Conservation (phyloP, 2,888 invertebrate genomes). For the Pyrocoelia pectoralis region DNA sequence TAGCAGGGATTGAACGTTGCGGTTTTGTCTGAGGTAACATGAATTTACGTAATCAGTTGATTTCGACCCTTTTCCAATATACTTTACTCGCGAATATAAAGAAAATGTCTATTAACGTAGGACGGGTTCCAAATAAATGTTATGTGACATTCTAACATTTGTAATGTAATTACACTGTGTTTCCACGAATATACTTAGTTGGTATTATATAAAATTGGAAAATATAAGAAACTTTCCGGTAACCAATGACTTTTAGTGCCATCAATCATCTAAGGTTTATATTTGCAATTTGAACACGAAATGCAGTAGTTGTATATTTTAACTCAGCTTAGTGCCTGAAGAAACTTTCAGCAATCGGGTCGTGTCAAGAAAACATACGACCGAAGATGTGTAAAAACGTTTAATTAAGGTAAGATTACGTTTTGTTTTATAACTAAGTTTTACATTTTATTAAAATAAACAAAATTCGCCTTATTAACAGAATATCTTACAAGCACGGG, state of each 20-base stretch:
- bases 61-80: conserved; percentile 45
- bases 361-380: not conserved
- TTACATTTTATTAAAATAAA: not conserved
- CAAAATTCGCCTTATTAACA: too few species aligned
- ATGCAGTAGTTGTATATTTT: conserved; percentile 6
- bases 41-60: conserved; percentile 49
- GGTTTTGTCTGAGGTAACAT: conserved; percentile 40
- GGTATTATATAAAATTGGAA: not conserved
- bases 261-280: conserved; percentile 2
- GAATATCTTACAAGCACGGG: too few species aligned
- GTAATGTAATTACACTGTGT: too few species aligned
- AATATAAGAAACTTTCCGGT: not conserved
- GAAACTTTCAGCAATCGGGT: not conserved
- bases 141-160: not conserved
- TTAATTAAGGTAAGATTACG: not conserved
- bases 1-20: conserved; percentile 34
- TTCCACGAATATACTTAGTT: too few species aligned
- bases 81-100: conserved; percentile 33
- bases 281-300: conserved; percentile 8
- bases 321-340: not conserved
- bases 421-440: too few species aligned
- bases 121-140: not conserved
- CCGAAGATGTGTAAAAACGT: not conserved
- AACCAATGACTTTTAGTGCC: not conserved
- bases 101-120: not conserved